phyloP scores from a whole-genome alignment of 2,113 vertebrate species.

The Menura novaehollandiae region DNA sequence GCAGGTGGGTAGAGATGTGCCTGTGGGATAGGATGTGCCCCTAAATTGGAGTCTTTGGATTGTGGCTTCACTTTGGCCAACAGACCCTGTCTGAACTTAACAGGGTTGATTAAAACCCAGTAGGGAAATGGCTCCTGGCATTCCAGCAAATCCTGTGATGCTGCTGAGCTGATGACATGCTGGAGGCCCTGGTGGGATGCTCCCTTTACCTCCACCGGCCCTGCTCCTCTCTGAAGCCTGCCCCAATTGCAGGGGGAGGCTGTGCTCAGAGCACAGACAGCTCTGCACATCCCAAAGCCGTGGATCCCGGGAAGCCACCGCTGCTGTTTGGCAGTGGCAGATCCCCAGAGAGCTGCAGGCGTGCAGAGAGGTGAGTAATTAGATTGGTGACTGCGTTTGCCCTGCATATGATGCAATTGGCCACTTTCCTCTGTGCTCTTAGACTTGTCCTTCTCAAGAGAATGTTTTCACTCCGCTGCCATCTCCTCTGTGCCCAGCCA shows the following conservation, averaged over 20 bases:
- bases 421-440: neutral
- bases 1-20: accelerated
- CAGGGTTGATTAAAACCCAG: neutral
- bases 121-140: neutral
- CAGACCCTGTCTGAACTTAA: neutral
- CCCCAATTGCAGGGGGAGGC: accelerated
- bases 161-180: neutral
- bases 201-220: neutral
- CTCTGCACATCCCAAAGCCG: accelerated
- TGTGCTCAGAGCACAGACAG: neutral
- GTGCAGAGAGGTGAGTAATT: neutral
- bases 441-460: neutral
- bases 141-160: neutral
- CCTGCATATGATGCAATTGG: neutral
- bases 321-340: neutral
- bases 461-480: neutral
- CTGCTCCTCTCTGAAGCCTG: neutral
- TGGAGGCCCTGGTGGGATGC: neutral
- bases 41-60: neutral
- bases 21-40: neutral
- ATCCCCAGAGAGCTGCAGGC: neutral
- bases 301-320: accelerated
- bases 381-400: accelerated
- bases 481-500: neutral
- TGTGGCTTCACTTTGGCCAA: neutral